Evolutionary conservation across 2,888 invertebrate species (phyloP).

Genomic region (Deilephila elpenor): DNA sequence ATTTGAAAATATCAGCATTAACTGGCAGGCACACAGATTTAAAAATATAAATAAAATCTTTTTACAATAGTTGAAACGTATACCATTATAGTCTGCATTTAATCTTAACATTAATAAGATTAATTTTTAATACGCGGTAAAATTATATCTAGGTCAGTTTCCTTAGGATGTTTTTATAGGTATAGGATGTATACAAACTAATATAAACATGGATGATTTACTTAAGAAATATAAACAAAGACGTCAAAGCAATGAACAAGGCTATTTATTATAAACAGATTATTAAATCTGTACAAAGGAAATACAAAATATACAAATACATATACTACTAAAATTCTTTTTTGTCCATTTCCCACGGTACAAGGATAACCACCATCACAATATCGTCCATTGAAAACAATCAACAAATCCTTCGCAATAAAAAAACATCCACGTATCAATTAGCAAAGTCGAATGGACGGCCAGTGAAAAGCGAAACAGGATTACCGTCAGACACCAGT

Average conservation of each 20-base stretch:
- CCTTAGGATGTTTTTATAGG: not conserved
- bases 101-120: too few relatives aligned
- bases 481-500: conserved; percentile 51
- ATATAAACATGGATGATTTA: not conserved
- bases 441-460: conserved; percentile 47
- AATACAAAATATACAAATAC: too few relatives aligned
- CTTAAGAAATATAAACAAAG: not conserved
- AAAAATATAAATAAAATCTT: too few relatives aligned
- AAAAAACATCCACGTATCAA: conserved; percentile 56
- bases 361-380: not conserved
- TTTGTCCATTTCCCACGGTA: too few relatives aligned
- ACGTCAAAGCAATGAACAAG: not conserved
- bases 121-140: not conserved
- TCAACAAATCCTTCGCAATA: conserved; percentile 1
- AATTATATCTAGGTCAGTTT: not conserved
- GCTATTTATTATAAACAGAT: not conserved
- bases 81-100: too few relatives aligned
- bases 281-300: not conserved
- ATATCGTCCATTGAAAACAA: not conserved
- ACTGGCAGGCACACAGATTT: too few relatives aligned
- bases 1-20: too few relatives aligned
- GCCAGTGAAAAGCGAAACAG: conserved; percentile 47
- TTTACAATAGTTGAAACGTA: too few relatives aligned
- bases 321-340: too few relatives aligned
- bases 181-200: not conserved